phyloP scores from a whole-genome alignment of 2,113 vertebrate genomes.

The Onychorhynchus coronatus region DNA sequence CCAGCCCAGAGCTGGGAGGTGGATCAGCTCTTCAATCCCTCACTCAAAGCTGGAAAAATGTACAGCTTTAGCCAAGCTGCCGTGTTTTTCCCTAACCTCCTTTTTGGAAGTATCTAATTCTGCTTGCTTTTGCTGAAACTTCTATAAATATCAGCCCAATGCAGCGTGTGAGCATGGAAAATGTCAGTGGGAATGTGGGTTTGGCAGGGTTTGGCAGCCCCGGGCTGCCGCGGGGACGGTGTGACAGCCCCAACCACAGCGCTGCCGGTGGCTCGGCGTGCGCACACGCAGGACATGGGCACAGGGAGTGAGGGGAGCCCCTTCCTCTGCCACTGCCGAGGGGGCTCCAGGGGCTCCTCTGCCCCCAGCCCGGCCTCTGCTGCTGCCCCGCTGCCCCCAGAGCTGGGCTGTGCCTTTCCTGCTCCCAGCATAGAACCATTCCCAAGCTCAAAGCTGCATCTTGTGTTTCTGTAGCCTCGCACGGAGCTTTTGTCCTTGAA shows the following conservation, averaged over 20 bases:
- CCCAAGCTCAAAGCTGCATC: rapidly evolving
- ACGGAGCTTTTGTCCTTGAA: neutral
- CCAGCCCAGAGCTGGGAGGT: neutral
- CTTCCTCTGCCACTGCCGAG: rapidly evolving
- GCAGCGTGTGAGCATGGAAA: conserved; percentile 1
- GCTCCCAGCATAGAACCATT: neutral
- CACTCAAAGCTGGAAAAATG: neutral
- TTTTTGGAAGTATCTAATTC: conserved; percentile 7
- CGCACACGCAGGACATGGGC: rapidly evolving
- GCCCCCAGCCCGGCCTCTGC: neutral
- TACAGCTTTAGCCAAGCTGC: neutral
- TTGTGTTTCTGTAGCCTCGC: neutral
- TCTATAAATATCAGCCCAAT: conserved; percentile 21
- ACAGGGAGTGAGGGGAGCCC: neutral
- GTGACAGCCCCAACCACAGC: neutral
- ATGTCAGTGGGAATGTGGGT: neutral
- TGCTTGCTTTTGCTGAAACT: conserved; percentile 44
- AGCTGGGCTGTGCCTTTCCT: neutral
- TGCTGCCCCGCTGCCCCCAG: neutral
- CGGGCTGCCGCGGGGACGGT: rapidly evolving
- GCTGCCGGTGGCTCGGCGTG: rapidly evolving
- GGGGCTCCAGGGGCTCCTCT: neutral
- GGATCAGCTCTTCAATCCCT: neutral
- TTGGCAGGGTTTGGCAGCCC: neutral
- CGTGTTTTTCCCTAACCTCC: neutral